These are phyloP conservation scores for Cryptoblepharus egeriae DNA, from an alignment of 2,797 vertebrate species.

Conservation along the genomic window DNA sequence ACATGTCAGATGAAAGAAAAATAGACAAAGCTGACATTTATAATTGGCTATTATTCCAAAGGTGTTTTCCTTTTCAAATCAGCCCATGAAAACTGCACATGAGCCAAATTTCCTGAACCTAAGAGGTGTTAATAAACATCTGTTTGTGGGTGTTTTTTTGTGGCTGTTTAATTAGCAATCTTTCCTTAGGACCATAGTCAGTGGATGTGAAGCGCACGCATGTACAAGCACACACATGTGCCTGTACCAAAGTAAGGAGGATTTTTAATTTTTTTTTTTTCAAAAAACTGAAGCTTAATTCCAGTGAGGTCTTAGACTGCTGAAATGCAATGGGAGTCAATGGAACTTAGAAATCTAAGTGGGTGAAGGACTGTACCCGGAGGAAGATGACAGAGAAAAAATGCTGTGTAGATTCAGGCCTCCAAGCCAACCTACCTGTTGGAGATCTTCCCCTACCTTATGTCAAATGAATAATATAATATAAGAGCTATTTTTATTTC, in stretches of 20 bases:
- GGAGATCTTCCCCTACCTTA: slow-evolving; percentile 54
- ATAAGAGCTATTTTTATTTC: slow-evolving; percentile 61
- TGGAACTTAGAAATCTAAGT: neutral
- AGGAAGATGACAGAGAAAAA: slow-evolving; percentile 8
- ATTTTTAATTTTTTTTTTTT: neutral
- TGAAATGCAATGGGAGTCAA: neutral
- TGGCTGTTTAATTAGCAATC: slow-evolving; percentile 80
- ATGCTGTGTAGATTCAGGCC: slow-evolving; percentile 44
- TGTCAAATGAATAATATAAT: slow-evolving; percentile 62
- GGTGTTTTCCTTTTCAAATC: slow-evolving; percentile 80
- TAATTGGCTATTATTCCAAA: slow-evolving; percentile 82
- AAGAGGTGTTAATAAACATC: slow-evolving; percentile 83
- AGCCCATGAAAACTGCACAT: slow-evolving; percentile 76
- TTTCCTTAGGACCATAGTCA: slow-evolving; percentile 73
- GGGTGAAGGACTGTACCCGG: neutral
- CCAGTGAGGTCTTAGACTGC: neutral
- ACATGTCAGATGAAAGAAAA: slow-evolving; percentile 63
- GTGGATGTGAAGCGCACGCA: slow-evolving; percentile 73
- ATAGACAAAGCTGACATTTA: slow-evolving; percentile 74
- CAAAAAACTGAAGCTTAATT: neutral
- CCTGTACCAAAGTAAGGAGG: neutral
- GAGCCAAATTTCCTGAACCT: slow-evolving; percentile 81
- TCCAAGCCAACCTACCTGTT: slow-evolving; percentile 46
- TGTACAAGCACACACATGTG: rapidly evolving
- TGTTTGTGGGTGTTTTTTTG: slow-evolving; percentile 64